Percentiles rank a stretch among this genome's conserved stretches.
phyloP scores from a whole-genome alignment of 1,140 invertebrate species.

The Scaptomyza pallida region DNA sequence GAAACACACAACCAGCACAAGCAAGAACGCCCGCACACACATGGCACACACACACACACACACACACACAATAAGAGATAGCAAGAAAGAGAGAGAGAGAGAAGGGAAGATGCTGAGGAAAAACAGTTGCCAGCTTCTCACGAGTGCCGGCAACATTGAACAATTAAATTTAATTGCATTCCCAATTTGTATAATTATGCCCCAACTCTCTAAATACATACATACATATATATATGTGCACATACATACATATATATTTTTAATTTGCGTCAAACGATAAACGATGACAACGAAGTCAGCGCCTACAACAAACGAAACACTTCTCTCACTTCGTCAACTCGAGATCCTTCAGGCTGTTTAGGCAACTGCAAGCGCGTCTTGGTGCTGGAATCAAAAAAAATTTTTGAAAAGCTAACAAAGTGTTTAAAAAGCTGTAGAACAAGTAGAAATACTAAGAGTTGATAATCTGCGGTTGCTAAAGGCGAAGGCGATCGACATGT shows the following conservation, averaged over 20 bases:
- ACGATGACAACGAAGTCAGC: slow-evolving; percentile 42
- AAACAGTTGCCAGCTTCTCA: slow-evolving; percentile 48
- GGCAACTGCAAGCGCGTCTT: neutral
- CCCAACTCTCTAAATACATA: slow-evolving; percentile 66
- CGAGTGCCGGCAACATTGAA: slow-evolving; percentile 69
- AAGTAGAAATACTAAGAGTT: too few relatives aligned
- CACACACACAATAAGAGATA: slow-evolving; percentile 8
- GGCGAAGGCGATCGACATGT: too few relatives aligned
- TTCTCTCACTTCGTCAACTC: neutral
- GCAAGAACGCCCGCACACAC: slow-evolving; percentile 41
- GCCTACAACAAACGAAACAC: slow-evolving; percentile 29
- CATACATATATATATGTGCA: slow-evolving; percentile 2
- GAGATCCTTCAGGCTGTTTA: slow-evolving; percentile 1
- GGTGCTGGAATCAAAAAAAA: neutral
- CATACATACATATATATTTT: slow-evolving; percentile 53
- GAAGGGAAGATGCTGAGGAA: slow-evolving; percentile 6
- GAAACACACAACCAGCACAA: slow-evolving; percentile 33
- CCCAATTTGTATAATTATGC: slow-evolving; percentile 83
- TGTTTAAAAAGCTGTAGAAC: too few relatives aligned
- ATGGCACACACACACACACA: slow-evolving; percentile 40
- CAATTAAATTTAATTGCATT: slow-evolving; percentile 83
- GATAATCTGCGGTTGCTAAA: too few relatives aligned
- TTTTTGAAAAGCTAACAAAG: too few relatives aligned
- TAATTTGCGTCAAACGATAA: slow-evolving; percentile 69
- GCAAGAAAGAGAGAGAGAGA: too few relatives aligned